Percentiles rank a stretch among this genome's conserved stretches.
phyloP scores from a whole-genome alignment of 2,888 invertebrate genomes.

The Caenorhabditis macrosperma region DNA sequence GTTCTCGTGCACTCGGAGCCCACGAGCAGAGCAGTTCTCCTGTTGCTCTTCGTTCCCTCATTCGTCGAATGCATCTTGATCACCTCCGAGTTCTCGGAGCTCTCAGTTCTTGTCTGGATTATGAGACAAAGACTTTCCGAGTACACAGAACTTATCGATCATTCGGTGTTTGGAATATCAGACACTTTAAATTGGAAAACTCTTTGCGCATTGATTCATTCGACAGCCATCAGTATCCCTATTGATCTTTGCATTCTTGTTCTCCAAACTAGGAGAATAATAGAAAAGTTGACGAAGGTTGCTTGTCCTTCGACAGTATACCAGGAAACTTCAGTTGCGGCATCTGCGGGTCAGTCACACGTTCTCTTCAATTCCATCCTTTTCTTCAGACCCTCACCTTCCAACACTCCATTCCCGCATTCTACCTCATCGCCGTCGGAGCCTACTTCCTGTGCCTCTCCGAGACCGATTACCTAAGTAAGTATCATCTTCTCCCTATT shows the following conservation, averaged over 20 bases:
- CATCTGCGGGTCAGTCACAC: constrained; percentile 24
- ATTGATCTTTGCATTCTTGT: constrained; percentile 24
- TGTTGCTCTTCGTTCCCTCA: constrained; percentile 6
- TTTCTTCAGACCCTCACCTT: constrained; percentile 34
- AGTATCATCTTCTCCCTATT: too few relatives aligned
- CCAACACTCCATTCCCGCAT: constrained; percentile 26
- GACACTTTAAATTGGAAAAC: constrained; percentile 17
- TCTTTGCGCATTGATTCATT: constrained; percentile 36
- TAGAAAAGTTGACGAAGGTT: constrained; percentile 7
- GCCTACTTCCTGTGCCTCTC: constrained; percentile 24
- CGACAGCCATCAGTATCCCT: constrained; percentile 30
- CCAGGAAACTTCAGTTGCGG: constrained; percentile 32
- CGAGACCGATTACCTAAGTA: too few relatives aligned
- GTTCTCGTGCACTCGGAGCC: constrained; percentile 8
- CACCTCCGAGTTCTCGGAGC: constrained; percentile 8
- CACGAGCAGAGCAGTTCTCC: neutral
- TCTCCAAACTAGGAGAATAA: constrained; percentile 16
- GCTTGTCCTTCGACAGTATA: constrained; percentile 8
- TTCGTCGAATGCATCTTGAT: constrained; percentile 9
- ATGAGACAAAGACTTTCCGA: neutral
- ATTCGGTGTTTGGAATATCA: constrained; percentile 13
- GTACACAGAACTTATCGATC: neutral
- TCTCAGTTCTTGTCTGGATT: neutral
- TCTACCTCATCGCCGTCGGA: constrained; percentile 24
- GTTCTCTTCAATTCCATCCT: too few relatives aligned